Evolutionary conservation across 37 sponge, comb jelly and placozoan species (phyloP).

Genomic region (Halichondria panicea): DNA sequence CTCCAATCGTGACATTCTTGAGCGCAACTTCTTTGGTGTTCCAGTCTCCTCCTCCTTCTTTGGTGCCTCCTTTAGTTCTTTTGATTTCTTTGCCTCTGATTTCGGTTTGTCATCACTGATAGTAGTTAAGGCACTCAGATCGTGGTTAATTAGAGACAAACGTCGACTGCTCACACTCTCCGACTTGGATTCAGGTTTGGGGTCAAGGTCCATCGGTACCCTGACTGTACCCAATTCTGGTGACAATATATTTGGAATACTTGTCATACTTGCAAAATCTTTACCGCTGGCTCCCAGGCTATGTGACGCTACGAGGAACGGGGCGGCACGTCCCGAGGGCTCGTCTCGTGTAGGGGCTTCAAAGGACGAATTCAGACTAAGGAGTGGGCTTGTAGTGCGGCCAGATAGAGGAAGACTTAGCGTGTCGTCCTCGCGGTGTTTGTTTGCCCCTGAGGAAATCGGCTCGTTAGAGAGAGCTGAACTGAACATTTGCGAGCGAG

Average conservation of each 20-base stretch:
- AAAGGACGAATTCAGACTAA: not conserved
- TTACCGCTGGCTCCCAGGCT: slow-evolving; percentile 6
- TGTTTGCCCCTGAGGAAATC: not conserved
- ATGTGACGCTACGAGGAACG: not conserved
- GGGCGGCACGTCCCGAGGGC: not conserved
- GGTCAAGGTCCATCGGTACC: too few species aligned
- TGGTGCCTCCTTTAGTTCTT: not conserved
- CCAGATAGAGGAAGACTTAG: not conserved
- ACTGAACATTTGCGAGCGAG: slow-evolving; percentile 4
- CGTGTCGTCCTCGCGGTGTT: not conserved
- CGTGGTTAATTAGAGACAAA: too few species aligned
- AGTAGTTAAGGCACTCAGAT: too few species aligned
- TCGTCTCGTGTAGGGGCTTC: slow-evolving; percentile 16
- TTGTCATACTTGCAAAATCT: slow-evolving; percentile 33
- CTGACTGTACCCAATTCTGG: too few species aligned
- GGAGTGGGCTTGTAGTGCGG: not conserved
- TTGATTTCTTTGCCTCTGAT: too few species aligned
- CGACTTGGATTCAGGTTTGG: too few species aligned
- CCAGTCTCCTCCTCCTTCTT: not conserved
- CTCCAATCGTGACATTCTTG: slow-evolving; percentile 36
- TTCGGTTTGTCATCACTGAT: too few species aligned
- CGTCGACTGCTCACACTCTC: too few species aligned
- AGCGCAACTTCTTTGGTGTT: slow-evolving; percentile 1
- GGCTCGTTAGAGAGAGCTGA: not conserved
- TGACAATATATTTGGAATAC: slow-evolving; percentile 36